A percentile compares a stretch with the other conserved stretches of the same genome.
phyloP scores from a whole-genome alignment of 2,797 vertebrate species.

The Rhodeus uyekii region DNA sequence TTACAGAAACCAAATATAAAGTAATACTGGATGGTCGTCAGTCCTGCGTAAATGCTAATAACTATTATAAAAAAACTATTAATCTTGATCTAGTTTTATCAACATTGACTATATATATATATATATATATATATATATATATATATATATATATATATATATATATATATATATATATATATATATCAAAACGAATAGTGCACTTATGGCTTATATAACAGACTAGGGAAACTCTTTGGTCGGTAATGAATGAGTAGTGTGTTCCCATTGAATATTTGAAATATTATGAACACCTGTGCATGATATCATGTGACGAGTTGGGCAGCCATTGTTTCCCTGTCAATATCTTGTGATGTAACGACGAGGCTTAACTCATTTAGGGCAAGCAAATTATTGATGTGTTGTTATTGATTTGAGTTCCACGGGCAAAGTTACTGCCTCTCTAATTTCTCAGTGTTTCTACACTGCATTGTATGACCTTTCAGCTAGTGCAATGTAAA shows the following conservation, averaged over 20 bases:
- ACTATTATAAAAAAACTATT: too few species aligned
- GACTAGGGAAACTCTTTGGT: background rate
- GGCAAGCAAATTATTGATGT: slow-evolving; percentile 20
- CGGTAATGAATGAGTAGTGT: background rate
- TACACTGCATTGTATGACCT: background rate
- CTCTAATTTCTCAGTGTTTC: background rate
- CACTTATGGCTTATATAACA: background rate
- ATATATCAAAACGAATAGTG: background rate
- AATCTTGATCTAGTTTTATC: too few species aligned
- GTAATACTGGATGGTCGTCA: too few species aligned
- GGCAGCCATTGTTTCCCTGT: background rate
- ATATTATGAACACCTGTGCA: background rate
- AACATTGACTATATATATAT: too few species aligned
- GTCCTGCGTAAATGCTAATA: too few species aligned
- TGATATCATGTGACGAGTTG: background rate
- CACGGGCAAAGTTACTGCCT: slow-evolving; percentile 14
- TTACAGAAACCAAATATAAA: too few species aligned
- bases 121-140: too few species aligned
- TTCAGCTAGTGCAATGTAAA: slow-evolving; percentile 15
- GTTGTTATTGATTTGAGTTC: slow-evolving; percentile 35
- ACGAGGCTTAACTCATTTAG: background rate
- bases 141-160: too few species aligned
- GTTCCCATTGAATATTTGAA: background rate
- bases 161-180: too few species aligned
- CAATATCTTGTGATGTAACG: slow-evolving; percentile 27